These are phyloP conservation scores for Drosophila guanche DNA, from an alignment of 1,140 invertebrate species.

Conservation along the genomic window DNA sequence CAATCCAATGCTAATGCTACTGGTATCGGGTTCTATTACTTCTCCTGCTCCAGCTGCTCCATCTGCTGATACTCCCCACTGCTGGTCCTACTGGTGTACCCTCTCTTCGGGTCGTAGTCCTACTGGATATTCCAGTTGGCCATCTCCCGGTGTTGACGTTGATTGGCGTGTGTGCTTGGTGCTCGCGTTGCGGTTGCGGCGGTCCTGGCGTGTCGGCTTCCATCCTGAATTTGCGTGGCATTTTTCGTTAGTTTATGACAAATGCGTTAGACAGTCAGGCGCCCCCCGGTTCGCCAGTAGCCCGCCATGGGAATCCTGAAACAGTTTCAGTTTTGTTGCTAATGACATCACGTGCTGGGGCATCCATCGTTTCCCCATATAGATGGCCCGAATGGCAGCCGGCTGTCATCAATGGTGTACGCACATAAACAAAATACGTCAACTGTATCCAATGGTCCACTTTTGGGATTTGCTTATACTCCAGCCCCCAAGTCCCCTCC, in stretches of 20 bases:
- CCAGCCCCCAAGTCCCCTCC: too few relatives aligned
- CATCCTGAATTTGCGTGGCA: constrained; percentile 52
- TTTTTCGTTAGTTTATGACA: constrained; percentile 77
- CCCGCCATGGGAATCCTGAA: neutral
- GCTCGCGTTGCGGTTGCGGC: constrained; percentile 66
- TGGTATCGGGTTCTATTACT: constrained; percentile 36
- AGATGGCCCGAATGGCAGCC: constrained; percentile 41
- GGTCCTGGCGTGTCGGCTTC: constrained; percentile 21
- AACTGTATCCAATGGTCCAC: constrained; percentile 63
- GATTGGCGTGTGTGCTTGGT: constrained; percentile 72
- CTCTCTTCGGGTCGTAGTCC: neutral
- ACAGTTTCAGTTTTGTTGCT: constrained; percentile 49
- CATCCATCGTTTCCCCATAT: constrained; percentile 27
- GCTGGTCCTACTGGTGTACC: neutral
- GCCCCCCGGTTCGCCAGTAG: neutral
- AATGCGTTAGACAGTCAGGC: constrained; percentile 54
- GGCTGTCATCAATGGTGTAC: constrained; percentile 74
- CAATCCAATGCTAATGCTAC: constrained; percentile 24
- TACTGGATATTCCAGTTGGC: constrained; percentile 21
- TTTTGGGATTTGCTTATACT: constrained; percentile 47
- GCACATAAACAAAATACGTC: constrained; percentile 80
- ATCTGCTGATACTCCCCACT: neutral
- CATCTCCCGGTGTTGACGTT: constrained; percentile 56
- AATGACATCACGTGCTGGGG: constrained; percentile 75
- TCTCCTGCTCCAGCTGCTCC: neutral